A percentile compares a stretch with the other conserved stretches of the same genome.
phyloP scores from a whole-genome alignment of 2,113 vertebrate genomes.

The Psilopogon haemacephalus region DNA sequence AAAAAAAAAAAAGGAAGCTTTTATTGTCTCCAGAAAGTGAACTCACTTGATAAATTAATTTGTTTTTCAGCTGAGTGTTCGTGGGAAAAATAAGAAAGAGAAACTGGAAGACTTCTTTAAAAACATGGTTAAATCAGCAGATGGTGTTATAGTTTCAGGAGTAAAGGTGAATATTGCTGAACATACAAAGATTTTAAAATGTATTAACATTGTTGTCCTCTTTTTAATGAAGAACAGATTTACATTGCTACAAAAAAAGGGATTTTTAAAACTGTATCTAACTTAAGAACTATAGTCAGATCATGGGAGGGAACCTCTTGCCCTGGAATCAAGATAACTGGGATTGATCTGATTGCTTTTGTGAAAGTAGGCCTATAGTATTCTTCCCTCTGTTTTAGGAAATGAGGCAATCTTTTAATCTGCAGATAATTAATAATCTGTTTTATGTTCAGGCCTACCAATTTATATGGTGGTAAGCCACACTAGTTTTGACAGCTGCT shows the following conservation, averaged over 20 bases:
- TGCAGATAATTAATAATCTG: neutral
- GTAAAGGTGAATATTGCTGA: slow-evolving; percentile 85
- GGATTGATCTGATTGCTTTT: neutral
- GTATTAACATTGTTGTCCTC: neutral
- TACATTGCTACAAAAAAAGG: neutral
- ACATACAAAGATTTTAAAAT: neutral
- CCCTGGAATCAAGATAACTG: neutral
- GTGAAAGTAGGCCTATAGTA: neutral
- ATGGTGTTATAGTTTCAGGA: slow-evolving; percentile 97
- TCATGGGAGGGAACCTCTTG: neutral
- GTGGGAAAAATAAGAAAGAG: slow-evolving; percentile 99
- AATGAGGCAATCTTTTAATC: neutral
- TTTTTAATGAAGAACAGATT: neutral
- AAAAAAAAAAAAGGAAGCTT: neutral
- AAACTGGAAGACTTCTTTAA: slow-evolving; percentile 99
- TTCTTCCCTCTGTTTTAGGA: neutral
- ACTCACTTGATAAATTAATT: slow-evolving; percentile 6
- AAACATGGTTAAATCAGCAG: slow-evolving; percentile 97
- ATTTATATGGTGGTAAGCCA: neutral
- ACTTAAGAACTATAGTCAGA: neutral
- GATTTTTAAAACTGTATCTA: neutral
- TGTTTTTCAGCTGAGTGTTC: slow-evolving; percentile 90
- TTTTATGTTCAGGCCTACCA: neutral
- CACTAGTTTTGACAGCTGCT: neutral
- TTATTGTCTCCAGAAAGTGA: neutral